Evolutionary conservation across 1,140 invertebrate genomes (phyloP).

Genomic region (Solenopsis invicta): DNA sequence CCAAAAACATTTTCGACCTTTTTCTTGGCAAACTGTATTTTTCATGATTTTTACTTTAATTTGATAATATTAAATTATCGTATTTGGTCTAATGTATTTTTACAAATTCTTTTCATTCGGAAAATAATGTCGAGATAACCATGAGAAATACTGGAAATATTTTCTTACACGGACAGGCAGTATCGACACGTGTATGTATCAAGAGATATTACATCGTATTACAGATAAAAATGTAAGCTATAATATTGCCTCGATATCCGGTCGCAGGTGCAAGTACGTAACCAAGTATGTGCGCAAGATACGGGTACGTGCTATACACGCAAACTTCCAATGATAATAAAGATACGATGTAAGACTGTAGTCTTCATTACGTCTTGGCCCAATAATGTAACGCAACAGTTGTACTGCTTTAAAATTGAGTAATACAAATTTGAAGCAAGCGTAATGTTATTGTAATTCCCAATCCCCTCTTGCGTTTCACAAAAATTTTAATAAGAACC

Average conservation of each 20-base stretch:
- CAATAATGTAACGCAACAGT: not conserved
- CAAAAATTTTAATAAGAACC: slow-evolving; percentile 33
- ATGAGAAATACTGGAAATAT: slow-evolving; percentile 41
- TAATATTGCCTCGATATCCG: slow-evolving; percentile 44
- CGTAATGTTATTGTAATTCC: no score
- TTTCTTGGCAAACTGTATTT: not conserved
- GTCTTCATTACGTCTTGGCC: slow-evolving; percentile 14
- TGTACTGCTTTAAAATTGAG: not conserved
- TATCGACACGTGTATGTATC: slow-evolving; percentile 43
- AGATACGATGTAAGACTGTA: not conserved
- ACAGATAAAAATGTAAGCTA: slow-evolving; percentile 46
- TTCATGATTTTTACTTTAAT: not conserved
- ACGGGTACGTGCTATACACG: not conserved
- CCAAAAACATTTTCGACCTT: not conserved
- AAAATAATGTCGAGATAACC: slow-evolving; percentile 33
- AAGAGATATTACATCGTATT: slow-evolving; percentile 51
- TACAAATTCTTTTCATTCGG: not conserved
- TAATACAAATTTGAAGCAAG: not conserved
- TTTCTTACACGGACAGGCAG: slow-evolving; percentile 23
- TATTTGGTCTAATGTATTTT: not conserved
- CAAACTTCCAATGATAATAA: slow-evolving; percentile 48
- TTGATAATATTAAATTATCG: not conserved
- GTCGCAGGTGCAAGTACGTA: slow-evolving; percentile 37
- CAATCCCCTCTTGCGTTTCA: not conserved
- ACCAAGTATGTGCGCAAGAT: slow-evolving; percentile 6